Base-by-base conservation (phyloP, 2,797 vertebrate species). In the Carduelis carduelis region DNA sequence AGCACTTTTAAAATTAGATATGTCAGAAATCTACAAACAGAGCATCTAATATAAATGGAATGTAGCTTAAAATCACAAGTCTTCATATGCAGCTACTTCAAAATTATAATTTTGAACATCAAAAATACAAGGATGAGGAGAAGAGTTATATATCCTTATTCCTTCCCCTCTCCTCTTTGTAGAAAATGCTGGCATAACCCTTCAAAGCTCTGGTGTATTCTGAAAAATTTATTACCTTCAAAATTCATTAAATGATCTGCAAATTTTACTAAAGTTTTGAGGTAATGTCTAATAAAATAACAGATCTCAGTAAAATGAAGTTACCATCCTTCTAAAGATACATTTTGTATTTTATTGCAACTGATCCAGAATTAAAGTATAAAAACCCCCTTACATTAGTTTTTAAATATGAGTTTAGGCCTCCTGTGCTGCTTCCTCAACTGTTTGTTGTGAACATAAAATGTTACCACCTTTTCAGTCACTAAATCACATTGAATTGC, bases 1-100 rank as follows among this genome's bases (percentile, higher is more conserved):
- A 90, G 69, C 27, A 49, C 50, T 93, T 70, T 91, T 50, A 78
- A 91, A 95, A 95, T 82, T 43, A 61, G 65, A 56, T 84, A 52
- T 39, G 35, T 72, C 69, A 87, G 37, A 90, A 84, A 88, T 55
- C 55, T 83, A 55, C 41, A 83, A 93, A 80, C 28, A 92, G 61
- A 76, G 9, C 55, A 85, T n/a, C 35, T 83, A 77, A 77, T 56
- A 22, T 72, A 78, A 93, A 70, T 74, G 61, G 83, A 80, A 64
- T 23, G 37, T 32, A 66, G 35, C 71, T 79, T 71, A 53, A 91
- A 90, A 80, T 60, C 72, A 23, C 32, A 81, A 76, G 43, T 39
- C 61, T 78, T 85, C 53, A 27, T 83, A 49, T 46, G 15, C 47
- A 85, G 13, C 32, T 80, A 75, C 55, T 46, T 88, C 53, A 50